Evolutionary conservation across 2,888 invertebrate genomes (phyloP).

Genomic region (Eristalinus aeneus): DNA sequence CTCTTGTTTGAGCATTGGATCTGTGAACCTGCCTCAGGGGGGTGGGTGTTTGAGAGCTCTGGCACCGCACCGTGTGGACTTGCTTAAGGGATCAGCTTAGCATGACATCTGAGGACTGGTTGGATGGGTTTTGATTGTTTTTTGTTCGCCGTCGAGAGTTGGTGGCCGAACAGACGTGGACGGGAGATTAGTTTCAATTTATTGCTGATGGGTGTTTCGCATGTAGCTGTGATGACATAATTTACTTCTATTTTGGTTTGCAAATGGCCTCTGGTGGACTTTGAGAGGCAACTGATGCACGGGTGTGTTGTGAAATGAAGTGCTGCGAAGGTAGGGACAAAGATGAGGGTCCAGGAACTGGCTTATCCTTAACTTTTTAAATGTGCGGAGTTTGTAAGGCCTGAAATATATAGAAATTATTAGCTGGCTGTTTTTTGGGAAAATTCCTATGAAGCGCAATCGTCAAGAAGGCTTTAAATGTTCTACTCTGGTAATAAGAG

Average conservation of each 20-base stretch:
- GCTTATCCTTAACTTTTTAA: too few species aligned
- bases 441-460: too few species aligned
- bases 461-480: too few species aligned
- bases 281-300: too few species aligned
- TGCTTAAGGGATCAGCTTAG: conserved; percentile 22
- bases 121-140: not conserved
- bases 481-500: too few species aligned
- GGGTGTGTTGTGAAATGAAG: too few species aligned
- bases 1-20: conserved; percentile 44
- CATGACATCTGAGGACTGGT: conserved; percentile 5
- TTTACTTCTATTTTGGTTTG: not conserved
- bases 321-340: too few species aligned
- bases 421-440: too few species aligned
- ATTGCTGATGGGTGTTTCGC: not conserved
- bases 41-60: not conserved
- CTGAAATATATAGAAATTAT: too few species aligned
- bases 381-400: too few species aligned
- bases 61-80: not conserved
- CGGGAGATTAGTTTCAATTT: conserved; percentile 3
- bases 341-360: too few species aligned
- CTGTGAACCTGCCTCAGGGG: conserved; percentile 6
- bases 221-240: not conserved
- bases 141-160: not conserved
- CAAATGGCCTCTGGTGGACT: too few species aligned
- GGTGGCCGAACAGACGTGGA: not conserved